These are phyloP conservation scores for Ptilorrhoa leucosticta DNA, from an alignment of 2,113 vertebrate species.

Conservation along the genomic window DNA sequence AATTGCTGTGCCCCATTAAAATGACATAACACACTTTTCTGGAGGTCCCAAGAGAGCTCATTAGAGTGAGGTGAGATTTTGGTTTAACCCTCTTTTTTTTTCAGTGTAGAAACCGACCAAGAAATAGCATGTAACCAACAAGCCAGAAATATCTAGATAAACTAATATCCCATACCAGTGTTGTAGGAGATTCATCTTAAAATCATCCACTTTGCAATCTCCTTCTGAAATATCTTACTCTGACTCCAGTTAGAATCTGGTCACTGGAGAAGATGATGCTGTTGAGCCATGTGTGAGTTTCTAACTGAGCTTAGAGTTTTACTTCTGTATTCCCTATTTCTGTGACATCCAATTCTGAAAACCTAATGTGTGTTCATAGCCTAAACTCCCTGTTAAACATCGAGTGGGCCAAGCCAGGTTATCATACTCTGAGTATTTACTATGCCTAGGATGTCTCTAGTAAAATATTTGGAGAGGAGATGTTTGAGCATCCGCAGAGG, in stretches of 20 bases:
- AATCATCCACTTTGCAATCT: background rate
- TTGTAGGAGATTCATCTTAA: background rate
- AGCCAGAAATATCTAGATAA: background rate
- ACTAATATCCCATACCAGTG: background rate
- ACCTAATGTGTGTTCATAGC: rapidly evolving
- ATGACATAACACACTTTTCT: background rate
- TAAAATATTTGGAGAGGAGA: background rate
- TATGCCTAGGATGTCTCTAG: background rate
- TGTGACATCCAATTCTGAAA: background rate
- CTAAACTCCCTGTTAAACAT: background rate
- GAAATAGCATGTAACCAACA: background rate
- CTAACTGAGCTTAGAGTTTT: background rate
- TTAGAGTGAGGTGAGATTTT: constrained; percentile 33
- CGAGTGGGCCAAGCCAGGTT: background rate
- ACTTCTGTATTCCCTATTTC: background rate
- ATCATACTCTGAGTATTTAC: background rate
- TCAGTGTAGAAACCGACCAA: background rate
- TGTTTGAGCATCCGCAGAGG: background rate
- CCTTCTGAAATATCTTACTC: background rate
- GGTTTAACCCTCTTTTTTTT: background rate
- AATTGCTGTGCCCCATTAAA: constrained; percentile 26
- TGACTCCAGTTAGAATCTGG: background rate
- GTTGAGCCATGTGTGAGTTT: background rate
- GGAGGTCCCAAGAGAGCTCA: constrained; percentile 13
- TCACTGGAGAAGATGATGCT: background rate